phyloP scores from a whole-genome alignment of 2,888 invertebrate genomes.

The Chloromyia formosa region DNA sequence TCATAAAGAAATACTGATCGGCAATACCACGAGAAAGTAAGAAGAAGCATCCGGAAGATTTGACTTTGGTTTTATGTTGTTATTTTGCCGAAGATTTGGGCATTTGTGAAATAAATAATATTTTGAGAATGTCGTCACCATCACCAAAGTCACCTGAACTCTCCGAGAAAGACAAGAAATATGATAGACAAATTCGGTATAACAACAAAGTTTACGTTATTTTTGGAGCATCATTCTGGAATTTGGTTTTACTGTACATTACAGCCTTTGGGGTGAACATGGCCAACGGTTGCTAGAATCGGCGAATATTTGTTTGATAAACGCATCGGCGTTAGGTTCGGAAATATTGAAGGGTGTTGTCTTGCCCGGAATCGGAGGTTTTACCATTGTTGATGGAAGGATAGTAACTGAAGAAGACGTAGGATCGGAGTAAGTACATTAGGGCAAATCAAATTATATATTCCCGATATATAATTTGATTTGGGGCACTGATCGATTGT shows the following conservation, averaged over 20 bases:
- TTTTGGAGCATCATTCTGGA: background rate
- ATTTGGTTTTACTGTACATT: background rate
- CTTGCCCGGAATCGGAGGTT: constrained; percentile 90
- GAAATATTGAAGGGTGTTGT: constrained; percentile 95
- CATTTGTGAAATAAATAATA: background rate
- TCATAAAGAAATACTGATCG: no score
- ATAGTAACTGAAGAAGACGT: constrained; percentile 88
- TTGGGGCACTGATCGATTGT: no score
- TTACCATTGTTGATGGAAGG: constrained; percentile 90
- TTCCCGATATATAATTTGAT: background rate
- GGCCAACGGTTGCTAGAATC: constrained; percentile 90
- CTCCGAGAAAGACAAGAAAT: constrained; percentile 77
- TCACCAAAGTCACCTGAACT: constrained; percentile 72
- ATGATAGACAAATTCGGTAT: constrained; percentile 78
- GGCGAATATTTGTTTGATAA: constrained; percentile 91
- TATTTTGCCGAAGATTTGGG: background rate
- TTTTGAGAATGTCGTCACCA: constrained; percentile 60
- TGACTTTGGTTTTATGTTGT: background rate
- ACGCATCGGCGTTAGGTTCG: constrained; percentile 92
- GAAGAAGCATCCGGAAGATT: background rate
- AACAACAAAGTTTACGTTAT: background rate
- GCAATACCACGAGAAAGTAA: background rate
- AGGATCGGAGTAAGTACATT: constrained; percentile 82
- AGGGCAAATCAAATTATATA: background rate
- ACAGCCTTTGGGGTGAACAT: constrained; percentile 97